Conservation (phyloP, 2,797 vertebrate species). For the Scleropages formosus region DNA sequence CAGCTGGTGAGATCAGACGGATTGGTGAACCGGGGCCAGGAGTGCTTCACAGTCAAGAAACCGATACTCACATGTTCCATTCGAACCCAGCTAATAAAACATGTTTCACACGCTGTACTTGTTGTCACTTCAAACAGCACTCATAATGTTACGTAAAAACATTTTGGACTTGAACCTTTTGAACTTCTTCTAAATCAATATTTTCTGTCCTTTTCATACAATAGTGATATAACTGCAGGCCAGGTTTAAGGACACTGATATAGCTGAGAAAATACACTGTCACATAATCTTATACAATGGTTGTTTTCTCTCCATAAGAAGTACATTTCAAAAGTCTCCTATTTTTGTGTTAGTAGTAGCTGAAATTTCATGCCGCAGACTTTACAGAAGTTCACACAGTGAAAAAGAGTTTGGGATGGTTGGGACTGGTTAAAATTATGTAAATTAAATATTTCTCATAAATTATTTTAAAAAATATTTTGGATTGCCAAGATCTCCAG, state of each 20-base stretch:
- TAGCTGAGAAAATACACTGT: background rate
- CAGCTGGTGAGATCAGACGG: slow-evolving; percentile 25
- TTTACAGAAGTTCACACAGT: too few species aligned
- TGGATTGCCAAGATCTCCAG: too few species aligned
- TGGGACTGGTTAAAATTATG: too few species aligned
- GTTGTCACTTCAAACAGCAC: background rate
- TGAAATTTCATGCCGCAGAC: too few species aligned
- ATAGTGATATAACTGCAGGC: background rate
- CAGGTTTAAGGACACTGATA: background rate
- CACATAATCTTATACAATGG: background rate
- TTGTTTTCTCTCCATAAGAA: background rate
- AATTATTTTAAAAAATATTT: too few species aligned
- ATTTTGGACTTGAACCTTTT: slow-evolving; percentile 2
- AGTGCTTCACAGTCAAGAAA: slow-evolving; percentile 23
- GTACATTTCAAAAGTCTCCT: background rate
- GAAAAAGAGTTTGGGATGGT: too few species aligned
- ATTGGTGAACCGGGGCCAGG: slow-evolving; percentile 9
- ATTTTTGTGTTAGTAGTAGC: background rate
- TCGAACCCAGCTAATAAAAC: slow-evolving; percentile 23
- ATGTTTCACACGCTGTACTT: slow-evolving; percentile 1
- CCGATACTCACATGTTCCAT: slow-evolving; percentile 17
- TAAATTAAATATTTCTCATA: too few species aligned
- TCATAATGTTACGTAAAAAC: slow-evolving; percentile 10
- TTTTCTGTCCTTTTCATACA: background rate
- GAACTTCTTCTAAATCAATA: slow-evolving; percentile 3